Base-by-base conservation (phyloP, 2,888 invertebrate species). In the Xiphydria camelus region DNA sequence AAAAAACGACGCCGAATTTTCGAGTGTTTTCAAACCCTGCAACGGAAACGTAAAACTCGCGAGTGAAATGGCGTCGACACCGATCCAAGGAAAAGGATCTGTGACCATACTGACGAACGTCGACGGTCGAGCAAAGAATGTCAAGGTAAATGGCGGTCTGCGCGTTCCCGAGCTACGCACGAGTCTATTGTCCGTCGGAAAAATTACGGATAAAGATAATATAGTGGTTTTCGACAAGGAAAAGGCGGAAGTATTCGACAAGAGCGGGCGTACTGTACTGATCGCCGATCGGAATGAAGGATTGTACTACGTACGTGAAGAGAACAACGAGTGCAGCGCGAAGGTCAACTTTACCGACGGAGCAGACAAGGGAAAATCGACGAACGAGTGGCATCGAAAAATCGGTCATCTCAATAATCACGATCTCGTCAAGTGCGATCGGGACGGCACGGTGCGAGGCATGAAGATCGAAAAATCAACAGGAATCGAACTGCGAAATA, bases 101-200 rank as follows among this genome's bases (percentile, higher is more conserved):
- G 35, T 42, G n/a, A 4, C 35, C 12, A 34, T 42, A 36, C 7
- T 15, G 4, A 4, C 35, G 2, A 18, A 42, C 9, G 9, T 42
- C 4, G 4, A 42, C 9, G 42, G 35, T 10, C 21, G 35, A 4
- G 7, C 7, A 15, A 20, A n/a, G 26, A 35, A 41, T n/a, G 33
- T 41, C 15, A 22, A 41, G 6, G 35, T 41, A 2, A 18, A n/a
- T 6, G 41, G 25, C 1, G 41, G 34, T 2, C 6, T 41, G 12
- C 19, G 41, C 7, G 46, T 49, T 6, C 42, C 46, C 3, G 35
- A 39, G 23, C 36, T 49, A 17, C 46, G 40, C 10, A 42, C 31
- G 4, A 49, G 40, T 22, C 31, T 47, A 18, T 12, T 49, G 25
- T 47, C 46, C 5, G 49, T 49, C 12, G 46, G 39, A 49, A 26